Conservation (phyloP, 2,888 invertebrate species). For the Dasysyrphus albostriatus region DNA sequence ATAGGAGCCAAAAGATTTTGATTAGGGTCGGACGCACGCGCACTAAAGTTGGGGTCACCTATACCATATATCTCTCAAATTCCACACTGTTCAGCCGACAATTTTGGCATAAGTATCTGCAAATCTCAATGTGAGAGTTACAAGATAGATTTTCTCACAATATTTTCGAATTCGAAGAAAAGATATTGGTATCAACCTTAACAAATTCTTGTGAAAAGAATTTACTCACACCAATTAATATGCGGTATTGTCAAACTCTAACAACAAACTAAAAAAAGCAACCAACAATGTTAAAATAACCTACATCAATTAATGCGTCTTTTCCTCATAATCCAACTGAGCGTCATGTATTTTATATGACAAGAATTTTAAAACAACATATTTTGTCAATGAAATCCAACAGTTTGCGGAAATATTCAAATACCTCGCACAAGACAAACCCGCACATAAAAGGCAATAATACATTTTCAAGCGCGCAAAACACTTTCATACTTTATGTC, state of each 20-base stretch:
- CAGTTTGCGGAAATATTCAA: slow-evolving; percentile 58
- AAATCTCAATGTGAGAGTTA: too few relatives aligned
- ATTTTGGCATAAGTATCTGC: too few relatives aligned
- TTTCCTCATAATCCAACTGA: slow-evolving; percentile 5
- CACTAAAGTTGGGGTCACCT: too few relatives aligned
- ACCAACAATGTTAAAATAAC: not conserved
- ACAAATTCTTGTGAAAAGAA: not conserved
- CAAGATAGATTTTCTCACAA: not conserved
- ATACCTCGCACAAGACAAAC: slow-evolving; percentile 7
- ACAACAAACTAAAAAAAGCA: not conserved
- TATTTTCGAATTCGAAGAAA: slow-evolving; percentile 2
- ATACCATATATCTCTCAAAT: too few relatives aligned
- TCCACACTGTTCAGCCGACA: too few relatives aligned
- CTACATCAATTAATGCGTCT: slow-evolving; percentile 6
- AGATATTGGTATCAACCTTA: not conserved
- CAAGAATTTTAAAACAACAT: slow-evolving; percentile 20
- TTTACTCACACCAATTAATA: not conserved
- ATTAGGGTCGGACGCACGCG: too few relatives aligned
- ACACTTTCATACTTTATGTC: slow-evolving; percentile 58
- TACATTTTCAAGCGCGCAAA: slow-evolving; percentile 37
- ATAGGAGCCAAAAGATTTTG: too few relatives aligned
- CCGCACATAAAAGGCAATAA: slow-evolving; percentile 50
- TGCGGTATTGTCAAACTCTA: not conserved
- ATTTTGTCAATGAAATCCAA: slow-evolving; percentile 33
- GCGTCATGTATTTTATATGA: not conserved